phyloP scores from a whole-genome alignment of 2,113 vertebrate species.

The Dromaius novaehollandiae region DNA sequence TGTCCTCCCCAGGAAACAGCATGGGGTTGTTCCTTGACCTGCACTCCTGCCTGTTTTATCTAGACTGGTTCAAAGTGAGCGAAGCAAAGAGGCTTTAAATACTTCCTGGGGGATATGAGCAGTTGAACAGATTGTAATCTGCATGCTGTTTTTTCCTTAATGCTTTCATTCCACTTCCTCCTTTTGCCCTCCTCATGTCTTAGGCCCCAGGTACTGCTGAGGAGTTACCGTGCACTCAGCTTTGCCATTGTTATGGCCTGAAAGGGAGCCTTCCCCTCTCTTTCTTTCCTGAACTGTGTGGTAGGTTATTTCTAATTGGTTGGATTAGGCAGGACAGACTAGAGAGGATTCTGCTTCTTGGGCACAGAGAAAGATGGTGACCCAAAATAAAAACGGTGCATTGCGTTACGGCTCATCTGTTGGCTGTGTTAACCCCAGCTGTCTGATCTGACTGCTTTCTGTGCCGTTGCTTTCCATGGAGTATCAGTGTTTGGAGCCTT shows the following conservation, averaged over 20 bases:
- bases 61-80: neutral
- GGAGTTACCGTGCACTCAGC: neutral
- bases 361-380: neutral
- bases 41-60: no score
- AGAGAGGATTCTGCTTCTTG: neutral
- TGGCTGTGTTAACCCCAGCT: neutral
- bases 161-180: neutral
- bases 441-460: neutral
- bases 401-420: neutral
- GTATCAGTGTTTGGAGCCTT: neutral
- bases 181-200: neutral
- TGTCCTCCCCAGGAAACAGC: no score
- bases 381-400: neutral
- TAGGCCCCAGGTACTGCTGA: neutral
- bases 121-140: neutral
- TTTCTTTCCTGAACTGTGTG: neutral
- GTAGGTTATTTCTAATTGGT: neutral
- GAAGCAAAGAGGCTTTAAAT: neutral
- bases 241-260: neutral
- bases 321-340: neutral
- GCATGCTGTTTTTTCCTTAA: neutral
- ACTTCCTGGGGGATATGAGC: rapidly evolving
- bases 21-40: neutral
- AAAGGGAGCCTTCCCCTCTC: neutral
- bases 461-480: rapidly evolving